Evolutionary conservation across 2,113 vertebrate species (phyloP), one percentile per base, ranked within the genome.

Genomic region (Chinchilla lanigera): DNA sequence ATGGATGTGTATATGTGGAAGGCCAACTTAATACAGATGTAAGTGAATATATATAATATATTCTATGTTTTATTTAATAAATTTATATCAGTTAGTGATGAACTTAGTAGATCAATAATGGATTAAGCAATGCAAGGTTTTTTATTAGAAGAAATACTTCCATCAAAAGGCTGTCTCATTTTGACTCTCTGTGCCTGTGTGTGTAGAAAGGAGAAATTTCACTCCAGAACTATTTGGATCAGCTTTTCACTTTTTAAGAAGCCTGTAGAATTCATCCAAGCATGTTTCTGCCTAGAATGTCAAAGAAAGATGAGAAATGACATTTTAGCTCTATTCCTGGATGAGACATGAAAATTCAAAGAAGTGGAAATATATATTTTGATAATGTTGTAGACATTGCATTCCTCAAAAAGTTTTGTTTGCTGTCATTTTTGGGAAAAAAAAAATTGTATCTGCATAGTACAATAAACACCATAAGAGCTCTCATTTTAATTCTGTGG

Each of bases 261-360:
- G n/a, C 2, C 33, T 95, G 28, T 88, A 71, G 44, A 69, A 56
- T 80, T 41, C 30, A 93, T 47, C 58, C 44, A 89, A 86, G 50
- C 30, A 75, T 89, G 19, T 81, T 67, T 47, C 61, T 89, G 35
- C 28, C 24, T 60, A 44, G 28, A 26, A 96, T 90, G 77, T 75
- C 86, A 97, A 80, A 93, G 56, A 73, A 88, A 60, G 78, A 90
- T 80, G 65, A 88, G 44, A 90, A 91, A 93, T 91, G 82, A 16
- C 75, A 93, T 86, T 92, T 93, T 85, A 86, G 8, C 26, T 84
- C n/a, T 71, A 80, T 61, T 96, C 30, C 41, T 94, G 52, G 28
- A 61, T 93, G 54, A 97, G 80, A 87, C 47, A 89, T 41, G 73
- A 85, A 78, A 69, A 83, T 86, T 86, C 71, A 86, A 83, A 89